Conservation (phyloP, 2,797 vertebrate genomes). For the Erethizon dorsatum region DNA sequence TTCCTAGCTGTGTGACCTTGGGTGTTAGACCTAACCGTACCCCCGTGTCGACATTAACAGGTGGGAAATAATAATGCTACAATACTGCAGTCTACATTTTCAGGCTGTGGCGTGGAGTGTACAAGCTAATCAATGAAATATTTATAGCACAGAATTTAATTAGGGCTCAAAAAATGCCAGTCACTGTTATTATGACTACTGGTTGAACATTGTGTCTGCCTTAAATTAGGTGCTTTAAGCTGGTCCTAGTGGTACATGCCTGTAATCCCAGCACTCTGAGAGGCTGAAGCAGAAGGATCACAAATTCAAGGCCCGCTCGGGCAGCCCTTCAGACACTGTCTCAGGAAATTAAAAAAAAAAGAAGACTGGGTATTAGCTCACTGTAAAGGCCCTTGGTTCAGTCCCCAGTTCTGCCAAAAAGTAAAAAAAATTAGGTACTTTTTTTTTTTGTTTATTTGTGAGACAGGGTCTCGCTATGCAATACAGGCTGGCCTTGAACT, state of each 20-base stretch:
- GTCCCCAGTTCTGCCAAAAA: neutral
- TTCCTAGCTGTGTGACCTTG: neutral
- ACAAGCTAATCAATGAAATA: neutral
- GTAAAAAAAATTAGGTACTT: neutral
- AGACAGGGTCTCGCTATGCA: neutral
- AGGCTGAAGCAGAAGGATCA: neutral
- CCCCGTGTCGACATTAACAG: neutral
- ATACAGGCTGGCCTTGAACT: neutral
- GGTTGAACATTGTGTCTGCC: neutral
- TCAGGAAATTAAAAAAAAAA: neutral
- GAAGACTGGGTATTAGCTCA: neutral
- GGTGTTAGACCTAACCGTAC: neutral
- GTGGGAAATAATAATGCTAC: neutral
- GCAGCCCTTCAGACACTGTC: neutral
- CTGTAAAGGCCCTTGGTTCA: neutral
- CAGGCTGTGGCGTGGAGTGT: neutral
- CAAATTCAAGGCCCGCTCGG: neutral
- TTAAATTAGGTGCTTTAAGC: constrained; percentile 7
- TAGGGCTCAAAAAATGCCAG: neutral
- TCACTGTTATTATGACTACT: neutral
- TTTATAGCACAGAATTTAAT: constrained; percentile 39
- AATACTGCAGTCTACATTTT: neutral
- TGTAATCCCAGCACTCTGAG: neutral
- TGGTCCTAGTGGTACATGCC: neutral
- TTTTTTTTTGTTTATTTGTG: neutral